Percentiles rank a stretch among this genome's conserved stretches.
Conservation (phyloP, 2,113 vertebrate genomes). For the Pedionomus torquatus region DNA sequence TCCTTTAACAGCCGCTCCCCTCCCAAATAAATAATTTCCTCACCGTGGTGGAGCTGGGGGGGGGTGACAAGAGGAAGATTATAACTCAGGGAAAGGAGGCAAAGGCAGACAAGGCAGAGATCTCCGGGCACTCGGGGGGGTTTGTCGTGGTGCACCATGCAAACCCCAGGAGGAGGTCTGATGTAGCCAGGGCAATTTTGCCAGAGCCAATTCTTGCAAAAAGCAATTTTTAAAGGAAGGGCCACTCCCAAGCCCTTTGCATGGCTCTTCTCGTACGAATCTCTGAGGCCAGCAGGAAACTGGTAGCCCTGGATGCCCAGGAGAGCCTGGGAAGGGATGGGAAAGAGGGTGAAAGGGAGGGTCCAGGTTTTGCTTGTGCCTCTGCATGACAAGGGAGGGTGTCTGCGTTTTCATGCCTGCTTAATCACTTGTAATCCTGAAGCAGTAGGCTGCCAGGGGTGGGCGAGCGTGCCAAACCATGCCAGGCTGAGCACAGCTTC, state of each 20-base stretch:
- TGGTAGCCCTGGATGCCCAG: background rate
- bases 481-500: background rate
- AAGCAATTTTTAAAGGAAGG: background rate
- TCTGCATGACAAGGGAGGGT: background rate
- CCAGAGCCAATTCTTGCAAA: background rate
- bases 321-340: background rate
- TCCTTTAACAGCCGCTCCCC: background rate
- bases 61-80: background rate
- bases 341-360: background rate
- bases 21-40: conserved; percentile 16
- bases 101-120: background rate
- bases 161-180: background rate
- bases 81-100: background rate
- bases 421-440: background rate
- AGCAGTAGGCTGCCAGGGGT: background rate
- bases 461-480: rapidly evolving
- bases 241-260: background rate
- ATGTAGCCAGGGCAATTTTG: background rate
- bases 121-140: background rate
- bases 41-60: background rate
- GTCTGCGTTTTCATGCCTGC: background rate
- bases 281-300: background rate
- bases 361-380: background rate
- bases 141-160: rapidly evolving
- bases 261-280: rapidly evolving